These are phyloP conservation scores for Eupeodes luniger DNA, from an alignment of 2,888 invertebrate species.

Conservation along the genomic window DNA sequence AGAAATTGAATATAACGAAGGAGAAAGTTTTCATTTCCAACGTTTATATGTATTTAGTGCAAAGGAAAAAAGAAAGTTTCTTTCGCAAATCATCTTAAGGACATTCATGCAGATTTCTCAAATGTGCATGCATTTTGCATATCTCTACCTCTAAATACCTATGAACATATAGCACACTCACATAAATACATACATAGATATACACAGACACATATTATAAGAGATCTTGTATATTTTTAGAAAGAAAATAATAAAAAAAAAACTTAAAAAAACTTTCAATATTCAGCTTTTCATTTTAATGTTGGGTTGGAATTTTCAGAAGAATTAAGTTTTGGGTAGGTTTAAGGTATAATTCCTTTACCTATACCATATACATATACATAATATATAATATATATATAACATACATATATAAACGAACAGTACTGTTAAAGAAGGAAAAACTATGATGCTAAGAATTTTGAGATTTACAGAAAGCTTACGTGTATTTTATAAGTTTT, in stretches of 20 bases:
- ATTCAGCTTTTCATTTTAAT: slow-evolving; percentile 51
- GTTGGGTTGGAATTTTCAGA: slow-evolving; percentile 20
- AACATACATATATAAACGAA: neutral
- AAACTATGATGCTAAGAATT: slow-evolving; percentile 22
- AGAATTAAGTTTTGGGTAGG: neutral
- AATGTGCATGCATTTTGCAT: slow-evolving; percentile 18
- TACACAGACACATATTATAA: neutral
- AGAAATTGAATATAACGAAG: slow-evolving; percentile 44
- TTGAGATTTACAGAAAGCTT: slow-evolving; percentile 38
- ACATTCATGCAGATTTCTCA: slow-evolving; percentile 62
- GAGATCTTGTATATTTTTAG: neutral
- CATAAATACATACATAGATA: neutral
- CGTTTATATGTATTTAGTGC: slow-evolving; percentile 20
- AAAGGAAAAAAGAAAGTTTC: slow-evolving; percentile 39
- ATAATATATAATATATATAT: too few species aligned
- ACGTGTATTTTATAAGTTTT: slow-evolving; percentile 23
- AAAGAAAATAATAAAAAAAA: neutral
- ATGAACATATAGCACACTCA: neutral
- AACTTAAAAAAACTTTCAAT: slow-evolving; percentile 51
- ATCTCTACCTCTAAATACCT: neutral
- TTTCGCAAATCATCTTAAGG: slow-evolving; percentile 66
- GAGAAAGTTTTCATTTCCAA: slow-evolving; percentile 53
- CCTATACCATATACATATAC: neutral
- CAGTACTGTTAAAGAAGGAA: neutral
- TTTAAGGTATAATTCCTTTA: neutral